phyloP scores from a whole-genome alignment of 2,797 vertebrate genomes.

The Euphonia xanthogaster region DNA sequence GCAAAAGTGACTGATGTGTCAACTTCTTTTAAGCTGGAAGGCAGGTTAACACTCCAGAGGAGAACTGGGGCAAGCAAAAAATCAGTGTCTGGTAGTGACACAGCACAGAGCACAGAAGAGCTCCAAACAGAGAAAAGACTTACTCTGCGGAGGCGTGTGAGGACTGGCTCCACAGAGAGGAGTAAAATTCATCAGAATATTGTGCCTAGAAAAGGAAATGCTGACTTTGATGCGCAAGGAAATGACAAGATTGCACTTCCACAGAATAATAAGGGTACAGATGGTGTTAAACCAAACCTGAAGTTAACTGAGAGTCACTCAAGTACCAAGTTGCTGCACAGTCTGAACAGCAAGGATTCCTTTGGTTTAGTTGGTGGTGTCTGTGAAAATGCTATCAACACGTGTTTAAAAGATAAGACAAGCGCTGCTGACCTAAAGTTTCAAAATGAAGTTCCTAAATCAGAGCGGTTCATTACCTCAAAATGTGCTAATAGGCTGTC shows the following conservation, averaged over 20 bases:
- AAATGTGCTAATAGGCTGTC: slow-evolving; percentile 68
- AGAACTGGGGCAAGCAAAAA: slow-evolving; percentile 72
- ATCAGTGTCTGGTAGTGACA: slow-evolving; percentile 1
- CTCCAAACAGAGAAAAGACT: slow-evolving; percentile 68
- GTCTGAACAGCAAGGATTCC: neutral
- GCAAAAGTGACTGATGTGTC: slow-evolving; percentile 47
- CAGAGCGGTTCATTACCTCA: slow-evolving; percentile 10
- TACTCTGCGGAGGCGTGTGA: slow-evolving; percentile 75
- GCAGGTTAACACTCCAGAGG: slow-evolving; percentile 80
- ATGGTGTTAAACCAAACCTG: neutral
- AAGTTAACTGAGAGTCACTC: slow-evolving; percentile 56
- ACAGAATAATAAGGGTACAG: slow-evolving; percentile 11
- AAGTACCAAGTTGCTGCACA: neutral
- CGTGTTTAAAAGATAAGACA: fast-evolving
- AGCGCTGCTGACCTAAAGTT: neutral
- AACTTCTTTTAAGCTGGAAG: neutral
- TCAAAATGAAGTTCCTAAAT: neutral
- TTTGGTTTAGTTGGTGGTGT: neutral
- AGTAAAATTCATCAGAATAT: neutral
- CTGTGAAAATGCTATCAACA: neutral
- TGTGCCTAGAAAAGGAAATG: neutral
- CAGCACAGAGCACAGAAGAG: slow-evolving; percentile 26
- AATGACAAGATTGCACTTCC: slow-evolving; percentile 32
- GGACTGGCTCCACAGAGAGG: slow-evolving; percentile 69
- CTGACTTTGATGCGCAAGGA: neutral